These are phyloP conservation scores for Porites lobata DNA, from an alignment of 92 coral and sea anemone genomes.

Conservation along the genomic window DNA sequence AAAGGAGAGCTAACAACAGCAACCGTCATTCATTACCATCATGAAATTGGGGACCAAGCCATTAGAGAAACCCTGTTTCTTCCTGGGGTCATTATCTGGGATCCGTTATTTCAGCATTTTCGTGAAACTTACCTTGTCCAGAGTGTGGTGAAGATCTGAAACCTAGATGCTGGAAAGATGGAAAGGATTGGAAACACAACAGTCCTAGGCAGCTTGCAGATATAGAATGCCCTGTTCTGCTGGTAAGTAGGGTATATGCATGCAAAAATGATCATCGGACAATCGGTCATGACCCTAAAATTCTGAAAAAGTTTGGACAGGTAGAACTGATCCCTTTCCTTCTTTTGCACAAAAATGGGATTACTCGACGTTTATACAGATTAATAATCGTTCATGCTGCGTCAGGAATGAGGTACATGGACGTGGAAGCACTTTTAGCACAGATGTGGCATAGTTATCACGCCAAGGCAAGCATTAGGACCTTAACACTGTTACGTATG, in stretches of 20 bases:
- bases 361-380: slow-evolving; percentile 49
- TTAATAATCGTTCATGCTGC: slow-evolving; percentile 27
- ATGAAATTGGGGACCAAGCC: too few species aligned
- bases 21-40: background rate
- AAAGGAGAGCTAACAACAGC: slow-evolving; percentile 19
- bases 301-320: slow-evolving; percentile 34
- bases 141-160: slow-evolving; percentile 45
- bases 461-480: background rate
- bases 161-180: slow-evolving; percentile 56
- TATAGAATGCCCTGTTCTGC: slow-evolving; percentile 25
- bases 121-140: slow-evolving; percentile 42
- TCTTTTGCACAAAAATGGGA: slow-evolving; percentile 30
- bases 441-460: slow-evolving; percentile 34
- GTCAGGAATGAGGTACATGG: slow-evolving; percentile 14
- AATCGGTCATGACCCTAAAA: slow-evolving; percentile 34
- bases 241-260: slow-evolving; percentile 49
- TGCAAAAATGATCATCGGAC: slow-evolving; percentile 41
- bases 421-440: slow-evolving; percentile 32
- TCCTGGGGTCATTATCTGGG: slow-evolving; percentile 55
- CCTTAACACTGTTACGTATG: background rate
- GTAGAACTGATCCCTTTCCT: slow-evolving; percentile 38
- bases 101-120: slow-evolving; percentile 39
- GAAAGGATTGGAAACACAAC: slow-evolving; percentile 49
- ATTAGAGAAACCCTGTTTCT: slow-evolving; percentile 17
- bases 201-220: slow-evolving; percentile 45